Evolutionary conservation across 1,140 invertebrate genomes (phyloP), one percentile per base, ranked within the genome.

Genomic region (Drosophila ogumai): DNA sequence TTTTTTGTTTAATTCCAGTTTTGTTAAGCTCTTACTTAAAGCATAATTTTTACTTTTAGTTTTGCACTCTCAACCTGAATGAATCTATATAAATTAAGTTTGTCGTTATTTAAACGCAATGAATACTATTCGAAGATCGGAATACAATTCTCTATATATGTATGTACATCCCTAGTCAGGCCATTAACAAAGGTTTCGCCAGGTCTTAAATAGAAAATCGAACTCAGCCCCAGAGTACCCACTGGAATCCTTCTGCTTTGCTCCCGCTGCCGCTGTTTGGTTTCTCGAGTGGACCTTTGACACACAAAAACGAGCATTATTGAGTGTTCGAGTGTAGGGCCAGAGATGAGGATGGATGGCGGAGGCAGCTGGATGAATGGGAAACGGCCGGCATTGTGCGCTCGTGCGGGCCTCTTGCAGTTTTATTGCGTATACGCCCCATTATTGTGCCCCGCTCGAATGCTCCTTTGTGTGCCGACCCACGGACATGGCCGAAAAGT

Each of bases 351-450:
- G 31, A 52, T 38, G 50, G 50, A 71, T 44, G 72, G 54, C 38
- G 10, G 25, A 31, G 43, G 15, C 8, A 25, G 65, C 31, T 17
- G 50, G 50, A 7, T 56, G 55, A 44, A 34, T 31, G 55, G 55
- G 28, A 40, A 60, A 65, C 19, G 40, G 56, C 28, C 56, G n/a
- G 36, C 59, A 73, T 77, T 80, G 81, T 84, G 50, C 41, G 58
- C 54, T 59, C 56, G 57, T 79, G 63, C 59, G 55, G 76, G 40
- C 50, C 68, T 68, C 66, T 82, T 79, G 82, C 75, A 82, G 84
- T 73, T 84, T 86, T 88, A 88, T 87, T 87, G 80, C 84, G 73
- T 74, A 87, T 71, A 88, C 76, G 84, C 80, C 84, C 72, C 67
- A 44, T 66, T 84, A 77, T 77, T 74, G 80, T 68, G 68, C 41